These are phyloP conservation scores for Nycticorax nycticorax DNA, from an alignment of 2,113 vertebrate species.

Conservation along the genomic window DNA sequence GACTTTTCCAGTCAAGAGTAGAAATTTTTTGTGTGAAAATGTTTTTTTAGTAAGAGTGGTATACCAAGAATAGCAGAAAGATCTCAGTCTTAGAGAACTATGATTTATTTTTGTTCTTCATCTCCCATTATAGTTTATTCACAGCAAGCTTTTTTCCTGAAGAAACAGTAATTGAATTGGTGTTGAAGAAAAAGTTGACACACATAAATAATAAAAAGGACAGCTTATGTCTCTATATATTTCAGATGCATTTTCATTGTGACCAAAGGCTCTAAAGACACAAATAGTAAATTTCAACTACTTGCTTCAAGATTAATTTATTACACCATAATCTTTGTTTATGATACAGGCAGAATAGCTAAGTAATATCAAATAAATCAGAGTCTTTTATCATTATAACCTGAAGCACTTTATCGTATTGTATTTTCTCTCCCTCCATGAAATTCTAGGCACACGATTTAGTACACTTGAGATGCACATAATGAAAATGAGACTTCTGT, in stretches of 20 bases:
- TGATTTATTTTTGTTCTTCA: constrained; percentile 26
- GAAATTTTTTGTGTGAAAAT: not conserved
- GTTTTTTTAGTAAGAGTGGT: not conserved
- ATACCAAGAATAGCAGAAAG: not conserved
- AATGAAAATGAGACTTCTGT: not conserved
- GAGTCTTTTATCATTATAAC: constrained; percentile 5
- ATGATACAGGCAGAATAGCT: constrained; percentile 34
- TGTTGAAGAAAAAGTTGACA: constrained; percentile 46
- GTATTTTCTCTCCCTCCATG: not conserved
- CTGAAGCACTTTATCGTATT: not conserved
- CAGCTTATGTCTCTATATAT: not conserved
- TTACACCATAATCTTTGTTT: constrained; percentile 59
- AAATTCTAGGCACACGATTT: not conserved
- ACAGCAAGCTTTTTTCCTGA: constrained; percentile 44
- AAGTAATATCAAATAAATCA: constrained; percentile 61
- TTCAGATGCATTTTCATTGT: constrained; percentile 43
- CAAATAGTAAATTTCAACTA: constrained; percentile 45
- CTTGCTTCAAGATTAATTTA: constrained; percentile 54
- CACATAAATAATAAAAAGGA: constrained; percentile 37
- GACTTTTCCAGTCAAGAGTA: not conserved
- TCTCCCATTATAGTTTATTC: constrained; percentile 34
- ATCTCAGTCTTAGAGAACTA: not conserved
- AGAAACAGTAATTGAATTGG: constrained; percentile 55
- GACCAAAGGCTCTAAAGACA: constrained; percentile 30
- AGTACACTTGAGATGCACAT: not conserved